Conservation (phyloP, 2,888 invertebrate species). For the Caenorhabditis sinica region DNA sequence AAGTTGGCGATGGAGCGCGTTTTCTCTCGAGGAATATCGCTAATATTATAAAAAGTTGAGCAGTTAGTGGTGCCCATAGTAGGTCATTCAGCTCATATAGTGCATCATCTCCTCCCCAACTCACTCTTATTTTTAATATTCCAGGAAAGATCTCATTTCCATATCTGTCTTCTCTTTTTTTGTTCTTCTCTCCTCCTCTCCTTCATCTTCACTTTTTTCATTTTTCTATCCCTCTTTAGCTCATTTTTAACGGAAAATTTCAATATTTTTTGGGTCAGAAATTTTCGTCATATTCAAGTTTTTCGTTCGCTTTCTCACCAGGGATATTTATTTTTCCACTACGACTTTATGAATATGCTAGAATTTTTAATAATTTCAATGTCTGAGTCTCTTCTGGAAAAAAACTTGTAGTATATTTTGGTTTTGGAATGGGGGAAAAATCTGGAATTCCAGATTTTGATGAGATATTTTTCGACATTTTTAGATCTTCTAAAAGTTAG, state of each 20-base stretch:
- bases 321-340: neutral
- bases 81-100: no score
- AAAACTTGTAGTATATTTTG: conserved; percentile 15
- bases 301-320: conserved; percentile 11
- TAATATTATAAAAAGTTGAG: no score
- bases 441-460: neutral
- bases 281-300: neutral
- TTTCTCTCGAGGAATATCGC: no score
- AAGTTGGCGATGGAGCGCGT: no score
- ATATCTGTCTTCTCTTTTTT: conserved; percentile 4
- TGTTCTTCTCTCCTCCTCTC: conserved; percentile 15
- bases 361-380: conserved; percentile 49
- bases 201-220: neutral
- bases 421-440: neutral
- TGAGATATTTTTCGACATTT: neutral
- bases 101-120: no score
- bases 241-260: no score
- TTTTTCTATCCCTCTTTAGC: neutral
- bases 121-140: conserved; percentile 3
- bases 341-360: conserved; percentile 11
- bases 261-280: neutral
- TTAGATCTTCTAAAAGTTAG: no score
- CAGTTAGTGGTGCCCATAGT: neutral
- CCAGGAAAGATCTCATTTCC: conserved; percentile 37
- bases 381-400: neutral